phyloP scores from a whole-genome alignment of 2,113 vertebrate species.

The Sitta europaea region DNA sequence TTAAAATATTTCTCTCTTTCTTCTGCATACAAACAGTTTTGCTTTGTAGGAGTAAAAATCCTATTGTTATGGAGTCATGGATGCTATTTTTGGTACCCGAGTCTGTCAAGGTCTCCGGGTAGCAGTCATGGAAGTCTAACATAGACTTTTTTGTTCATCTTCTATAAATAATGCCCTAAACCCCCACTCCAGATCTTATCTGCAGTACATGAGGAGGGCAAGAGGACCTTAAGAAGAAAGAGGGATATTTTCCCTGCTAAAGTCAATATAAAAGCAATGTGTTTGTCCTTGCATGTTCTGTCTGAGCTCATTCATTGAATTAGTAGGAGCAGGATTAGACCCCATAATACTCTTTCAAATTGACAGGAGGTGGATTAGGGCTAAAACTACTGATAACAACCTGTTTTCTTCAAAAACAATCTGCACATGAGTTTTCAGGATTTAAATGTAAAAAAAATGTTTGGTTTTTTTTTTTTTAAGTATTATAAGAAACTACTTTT shows the following conservation, averaged over 20 bases:
- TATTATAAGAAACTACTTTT: not conserved
- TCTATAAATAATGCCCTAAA: not conserved
- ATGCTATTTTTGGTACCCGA: not conserved
- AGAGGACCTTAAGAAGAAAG: not conserved
- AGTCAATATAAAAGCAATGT: not conserved
- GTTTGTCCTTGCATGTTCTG: not conserved
- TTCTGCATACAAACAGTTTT: not conserved
- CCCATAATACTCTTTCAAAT: constrained; percentile 1
- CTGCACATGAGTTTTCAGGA: not conserved
- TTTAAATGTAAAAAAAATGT: not conserved
- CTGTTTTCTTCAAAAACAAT: constrained; percentile 25
- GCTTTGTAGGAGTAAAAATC: not conserved
- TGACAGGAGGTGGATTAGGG: not conserved
- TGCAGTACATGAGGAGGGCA: not conserved
- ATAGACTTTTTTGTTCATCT: not conserved
- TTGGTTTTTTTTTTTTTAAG: not conserved
- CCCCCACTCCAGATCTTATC: not conserved
- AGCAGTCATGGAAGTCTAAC: not conserved
- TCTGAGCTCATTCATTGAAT: not conserved
- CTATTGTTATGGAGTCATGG: not conserved
- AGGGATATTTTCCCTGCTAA: not conserved
- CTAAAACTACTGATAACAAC: constrained; percentile 19
- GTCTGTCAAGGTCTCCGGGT: not conserved
- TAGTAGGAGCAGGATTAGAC: not conserved
- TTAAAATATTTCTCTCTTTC: constrained; percentile 32